Conservation (phyloP, 2,888 invertebrate genomes). For the Acronicta alni region DNA sequence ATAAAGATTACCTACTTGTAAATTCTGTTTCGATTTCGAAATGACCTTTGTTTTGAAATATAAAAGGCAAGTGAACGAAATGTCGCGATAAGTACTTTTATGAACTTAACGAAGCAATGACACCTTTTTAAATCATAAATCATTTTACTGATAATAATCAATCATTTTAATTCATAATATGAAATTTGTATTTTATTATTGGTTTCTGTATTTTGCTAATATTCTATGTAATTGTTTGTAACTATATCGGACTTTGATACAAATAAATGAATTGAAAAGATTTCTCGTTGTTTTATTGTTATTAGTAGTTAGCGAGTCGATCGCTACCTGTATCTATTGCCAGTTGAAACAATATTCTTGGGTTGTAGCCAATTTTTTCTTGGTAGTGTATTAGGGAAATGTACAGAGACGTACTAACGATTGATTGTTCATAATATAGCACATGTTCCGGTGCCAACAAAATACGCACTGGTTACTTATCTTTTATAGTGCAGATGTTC, state of each 20-base stretch:
- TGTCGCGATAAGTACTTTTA: conserved; percentile 13
- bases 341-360: conserved; percentile 58
- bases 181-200: conserved; percentile 66
- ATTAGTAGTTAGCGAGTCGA: conserved; percentile 30
- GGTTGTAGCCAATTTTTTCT: conserved; percentile 68
- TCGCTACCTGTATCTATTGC: conserved; percentile 52
- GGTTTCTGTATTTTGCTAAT: conserved; percentile 72
- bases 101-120: conserved; percentile 26
- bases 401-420: conserved; percentile 64
- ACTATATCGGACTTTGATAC: conserved; percentile 70
- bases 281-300: conserved; percentile 38
- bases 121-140: conserved; percentile 25
- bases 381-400: conserved; percentile 45
- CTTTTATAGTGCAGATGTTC: no score
- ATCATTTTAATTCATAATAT: conserved; percentile 39
- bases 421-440: not conserved
- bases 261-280: conserved; percentile 71
- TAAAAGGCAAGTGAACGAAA: conserved; percentile 35
- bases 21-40: no score
- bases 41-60: not conserved
- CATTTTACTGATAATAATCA: conserved; percentile 25
- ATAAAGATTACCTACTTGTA: no score
- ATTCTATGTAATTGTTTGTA: conserved; percentile 70
- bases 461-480: no score
- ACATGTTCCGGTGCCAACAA: not conserved